Base-by-base conservation (phyloP, 2,113 vertebrate species). In the Coptodon bakossiorum region DNA sequence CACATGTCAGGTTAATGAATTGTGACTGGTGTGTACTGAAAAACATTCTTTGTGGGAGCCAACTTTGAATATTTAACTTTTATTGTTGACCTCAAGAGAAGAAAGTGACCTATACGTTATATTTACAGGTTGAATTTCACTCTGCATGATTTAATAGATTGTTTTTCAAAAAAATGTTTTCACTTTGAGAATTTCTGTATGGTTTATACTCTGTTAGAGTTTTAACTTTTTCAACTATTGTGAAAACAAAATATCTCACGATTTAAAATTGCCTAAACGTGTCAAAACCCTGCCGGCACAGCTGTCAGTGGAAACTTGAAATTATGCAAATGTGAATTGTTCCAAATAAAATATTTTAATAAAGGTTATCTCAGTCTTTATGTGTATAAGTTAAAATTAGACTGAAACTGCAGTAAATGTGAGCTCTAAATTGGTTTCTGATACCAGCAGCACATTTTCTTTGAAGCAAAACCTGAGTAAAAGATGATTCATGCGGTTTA, bases 341-440 rank as follows among this genome's bases (percentile, higher is more conserved):
- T 83, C 29, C 31, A 84, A 92, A 92, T 92, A 84, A 92, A 93
- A 85, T 86, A 61, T 87, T 90, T 89, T 66, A 88, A 88, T 91
- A 91, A 91, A 80, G 9, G 4, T 24, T 57, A 14, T 85, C 31
- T 53, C 9, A 4, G 2, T 14, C 19, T 66, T 68, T 2, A 2
- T 57, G 63, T 81, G 22, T 68, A 68, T 17, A 38, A 45, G 14
- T 45, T 53, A 16, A 76, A 57, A 29, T 80, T 24, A 40, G 5
- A 53, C 4, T 50, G 16, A 43, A 45, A 14, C 22, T 71, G 59
- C 45, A 80, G 24, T 76, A 38, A 83, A 61, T 38, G 7, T 76
- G 71, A 78, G 73, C 85, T 76, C 13, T 29, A 48, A 87, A 81
- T 85, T 7, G 29, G 36, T 3, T 86, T 31, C 66, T 11, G 9